Conservation (phyloP, 2,888 invertebrate genomes). For the Leptinotarsa rubiginosa region DNA sequence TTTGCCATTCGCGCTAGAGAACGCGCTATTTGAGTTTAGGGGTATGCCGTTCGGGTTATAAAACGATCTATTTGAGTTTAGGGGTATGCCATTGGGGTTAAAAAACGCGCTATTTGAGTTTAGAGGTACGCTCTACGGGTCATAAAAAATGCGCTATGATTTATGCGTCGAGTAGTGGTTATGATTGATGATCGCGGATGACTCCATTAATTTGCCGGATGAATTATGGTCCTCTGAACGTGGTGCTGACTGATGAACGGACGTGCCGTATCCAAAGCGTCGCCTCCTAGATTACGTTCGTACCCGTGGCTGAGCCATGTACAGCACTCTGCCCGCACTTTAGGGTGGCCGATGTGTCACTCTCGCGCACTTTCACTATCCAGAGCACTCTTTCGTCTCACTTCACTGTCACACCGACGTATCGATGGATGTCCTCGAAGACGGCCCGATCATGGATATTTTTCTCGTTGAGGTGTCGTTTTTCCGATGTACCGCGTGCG, state of each 20-base stretch:
- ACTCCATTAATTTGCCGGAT: conserved; percentile 53
- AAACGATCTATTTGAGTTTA: background rate
- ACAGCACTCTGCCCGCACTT: conserved; percentile 77
- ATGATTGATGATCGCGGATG: conserved; percentile 54
- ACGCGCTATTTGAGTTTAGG: background rate
- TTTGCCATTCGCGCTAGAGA: background rate
- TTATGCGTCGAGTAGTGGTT: conserved; percentile 2
- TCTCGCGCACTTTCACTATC: conserved; percentile 45
- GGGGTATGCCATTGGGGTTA: background rate
- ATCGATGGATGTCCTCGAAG: conserved; percentile 43
- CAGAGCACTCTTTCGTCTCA: conserved; percentile 48
- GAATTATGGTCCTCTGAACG: conserved; percentile 54
- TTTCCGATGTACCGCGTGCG: conserved; percentile 63
- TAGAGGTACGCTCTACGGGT: background rate
- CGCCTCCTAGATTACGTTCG: conserved; percentile 64
- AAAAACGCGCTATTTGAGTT: background rate
- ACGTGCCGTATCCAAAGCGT: conserved; percentile 49
- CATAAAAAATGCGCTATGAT: background rate
- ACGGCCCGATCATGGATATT: conserved; percentile 51
- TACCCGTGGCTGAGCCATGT: conserved; percentile 93
- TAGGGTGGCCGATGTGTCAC: conserved; percentile 61
- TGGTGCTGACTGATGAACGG: conserved; percentile 33
- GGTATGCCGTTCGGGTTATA: background rate
- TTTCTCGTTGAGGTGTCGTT: conserved; percentile 51
- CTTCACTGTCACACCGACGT: conserved; percentile 57